phyloP scores from a whole-genome alignment of 2,113 vertebrate genomes.

The Arenaria interpres region DNA sequence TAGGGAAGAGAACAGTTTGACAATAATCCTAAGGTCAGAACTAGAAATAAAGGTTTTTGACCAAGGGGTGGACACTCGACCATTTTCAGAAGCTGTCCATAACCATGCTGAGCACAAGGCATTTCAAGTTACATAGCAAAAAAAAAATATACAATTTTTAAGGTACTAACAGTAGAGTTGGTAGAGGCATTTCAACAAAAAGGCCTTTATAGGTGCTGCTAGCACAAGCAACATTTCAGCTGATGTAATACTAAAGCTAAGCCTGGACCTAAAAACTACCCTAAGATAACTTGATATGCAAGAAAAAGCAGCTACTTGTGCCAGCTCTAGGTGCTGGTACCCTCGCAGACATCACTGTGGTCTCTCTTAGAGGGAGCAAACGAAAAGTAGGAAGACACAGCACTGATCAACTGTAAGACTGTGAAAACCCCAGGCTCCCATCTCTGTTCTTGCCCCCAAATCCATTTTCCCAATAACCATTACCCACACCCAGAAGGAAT shows the following conservation, averaged over 20 bases:
- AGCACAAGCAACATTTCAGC: neutral
- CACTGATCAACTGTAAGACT: rapidly evolving
- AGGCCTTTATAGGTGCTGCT: neutral
- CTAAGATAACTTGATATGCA: neutral
- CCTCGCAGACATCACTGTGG: neutral
- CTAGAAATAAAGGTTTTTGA: neutral
- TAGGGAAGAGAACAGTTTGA: neutral
- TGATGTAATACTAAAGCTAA: neutral
- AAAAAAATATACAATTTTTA: too few relatives aligned
- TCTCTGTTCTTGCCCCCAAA: neutral
- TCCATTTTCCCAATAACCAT: neutral
- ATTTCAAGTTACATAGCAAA: neutral
- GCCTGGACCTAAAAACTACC: neutral
- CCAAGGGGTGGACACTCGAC: neutral
- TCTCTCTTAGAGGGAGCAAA: neutral
- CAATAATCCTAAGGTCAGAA: neutral
- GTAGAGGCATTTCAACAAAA: neutral
- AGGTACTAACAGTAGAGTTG: neutral
- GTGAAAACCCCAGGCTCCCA: neutral
- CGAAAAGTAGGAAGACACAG: neutral
- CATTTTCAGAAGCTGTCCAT: neutral
- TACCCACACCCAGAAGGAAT: neutral
- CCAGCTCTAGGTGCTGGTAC: neutral
- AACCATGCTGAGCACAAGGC: neutral
- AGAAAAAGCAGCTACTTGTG: neutral